Conservation (phyloP, 1,140 invertebrate species). For the Musca domestica region DNA sequence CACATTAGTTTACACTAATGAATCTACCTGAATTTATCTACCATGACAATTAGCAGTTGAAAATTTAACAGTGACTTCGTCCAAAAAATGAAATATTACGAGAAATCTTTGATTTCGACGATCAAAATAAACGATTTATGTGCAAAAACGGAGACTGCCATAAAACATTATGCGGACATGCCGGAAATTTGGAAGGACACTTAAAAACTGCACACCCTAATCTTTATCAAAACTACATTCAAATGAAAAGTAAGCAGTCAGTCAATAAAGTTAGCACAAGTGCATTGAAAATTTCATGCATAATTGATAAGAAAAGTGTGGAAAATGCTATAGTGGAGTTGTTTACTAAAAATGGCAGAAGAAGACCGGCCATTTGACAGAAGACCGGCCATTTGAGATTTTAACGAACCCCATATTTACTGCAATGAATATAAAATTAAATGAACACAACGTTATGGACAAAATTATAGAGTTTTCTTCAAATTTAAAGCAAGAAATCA, state of each 20-base stretch:
- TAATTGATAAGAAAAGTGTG: too few species aligned
- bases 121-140: too few species aligned
- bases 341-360: not conserved
- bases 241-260: not conserved
- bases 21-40: too few species aligned
- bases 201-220: too few species aligned
- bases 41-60: not conserved
- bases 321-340: too few species aligned
- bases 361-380: not conserved
- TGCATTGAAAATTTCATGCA: not conserved
- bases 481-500: not conserved
- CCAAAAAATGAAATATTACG: not conserved
- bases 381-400: not conserved
- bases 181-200: not conserved
- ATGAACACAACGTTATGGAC: not conserved
- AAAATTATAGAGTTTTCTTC: not conserved
- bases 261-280: not conserved
- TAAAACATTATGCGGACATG: not conserved
- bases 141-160: not conserved
- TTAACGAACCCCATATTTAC: not conserved
- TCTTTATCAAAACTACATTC: too few species aligned
- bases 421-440: not conserved
- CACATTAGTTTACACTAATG: too few species aligned
- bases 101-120: not conserved
- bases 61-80: not conserved